Evolutionary conservation across 2,888 invertebrate species (phyloP).

Genomic region (Mythimna impura): DNA sequence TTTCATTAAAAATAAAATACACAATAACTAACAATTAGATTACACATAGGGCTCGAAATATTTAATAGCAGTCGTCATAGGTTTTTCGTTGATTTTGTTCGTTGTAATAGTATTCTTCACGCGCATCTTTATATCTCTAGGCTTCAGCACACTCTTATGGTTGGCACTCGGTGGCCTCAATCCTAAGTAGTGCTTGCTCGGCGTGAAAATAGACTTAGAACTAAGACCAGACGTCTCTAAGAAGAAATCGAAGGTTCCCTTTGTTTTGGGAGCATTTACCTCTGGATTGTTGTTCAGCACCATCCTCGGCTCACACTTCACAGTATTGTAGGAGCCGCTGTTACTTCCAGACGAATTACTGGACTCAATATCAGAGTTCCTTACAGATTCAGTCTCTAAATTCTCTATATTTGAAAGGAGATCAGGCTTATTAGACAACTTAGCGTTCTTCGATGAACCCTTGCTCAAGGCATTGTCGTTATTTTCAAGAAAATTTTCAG

Average conservation of each 20-base stretch:
- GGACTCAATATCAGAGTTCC: slow-evolving; percentile 93
- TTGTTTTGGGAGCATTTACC: slow-evolving; percentile 81
- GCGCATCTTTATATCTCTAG: slow-evolving; percentile 94
- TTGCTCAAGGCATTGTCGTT: slow-evolving; percentile 77
- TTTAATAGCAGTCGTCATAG: slow-evolving; percentile 90
- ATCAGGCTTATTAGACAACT: slow-evolving; percentile 89
- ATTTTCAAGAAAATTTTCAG: slow-evolving; percentile 79
- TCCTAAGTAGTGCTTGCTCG: slow-evolving; percentile 80
- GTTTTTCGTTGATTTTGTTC: slow-evolving; percentile 90
- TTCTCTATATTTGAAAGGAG: slow-evolving; percentile 90
- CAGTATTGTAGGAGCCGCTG: slow-evolving; percentile 86
- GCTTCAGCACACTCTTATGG: slow-evolving; percentile 94
- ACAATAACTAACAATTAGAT: slow-evolving; percentile 67
- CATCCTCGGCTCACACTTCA: slow-evolving; percentile 86
- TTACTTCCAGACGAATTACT: slow-evolving; percentile 90
- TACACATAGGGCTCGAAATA: slow-evolving; percentile 90
- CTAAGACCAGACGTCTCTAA: slow-evolving; percentile 95
- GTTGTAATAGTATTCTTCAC: slow-evolving; percentile 92
- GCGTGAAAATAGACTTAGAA: slow-evolving; percentile 94
- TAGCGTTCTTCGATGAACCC: slow-evolving; percentile 81
- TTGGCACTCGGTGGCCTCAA: slow-evolving; percentile 92
- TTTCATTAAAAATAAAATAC: slow-evolving; percentile 73
- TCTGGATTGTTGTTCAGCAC: slow-evolving; percentile 78
- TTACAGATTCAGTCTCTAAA: slow-evolving; percentile 90
- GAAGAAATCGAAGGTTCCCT: slow-evolving; percentile 93